Evolutionary conservation across 2,797 vertebrate genomes (phyloP).

Genomic region (Euthynnus affinis): DNA sequence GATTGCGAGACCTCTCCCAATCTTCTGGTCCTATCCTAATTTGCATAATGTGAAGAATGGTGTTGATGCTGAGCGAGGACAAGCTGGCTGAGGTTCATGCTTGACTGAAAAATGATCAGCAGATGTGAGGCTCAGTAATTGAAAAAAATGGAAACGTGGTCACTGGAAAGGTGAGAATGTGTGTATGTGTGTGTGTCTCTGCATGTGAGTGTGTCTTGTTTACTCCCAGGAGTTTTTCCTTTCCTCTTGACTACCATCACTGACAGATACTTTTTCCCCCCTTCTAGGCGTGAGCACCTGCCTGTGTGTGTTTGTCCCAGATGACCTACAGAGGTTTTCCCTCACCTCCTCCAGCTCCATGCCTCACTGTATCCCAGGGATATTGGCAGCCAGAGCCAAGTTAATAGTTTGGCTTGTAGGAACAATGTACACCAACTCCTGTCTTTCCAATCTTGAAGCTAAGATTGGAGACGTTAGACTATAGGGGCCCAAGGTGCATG

Average conservation of each 20-base stretch:
- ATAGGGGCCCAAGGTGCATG: not conserved
- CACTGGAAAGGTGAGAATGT: slow-evolving; percentile 5
- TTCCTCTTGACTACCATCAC: slow-evolving; percentile 11
- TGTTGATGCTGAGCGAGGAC: not conserved
- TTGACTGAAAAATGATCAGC: slow-evolving; percentile 27
- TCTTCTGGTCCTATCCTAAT: slow-evolving; percentile 25
- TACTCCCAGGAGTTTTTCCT: slow-evolving; percentile 32
- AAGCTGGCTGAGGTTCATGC: slow-evolving; percentile 26
- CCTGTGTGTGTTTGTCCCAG: slow-evolving; percentile 34
- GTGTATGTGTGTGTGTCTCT: slow-evolving; percentile 3
- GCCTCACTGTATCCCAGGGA: slow-evolving; percentile 43
- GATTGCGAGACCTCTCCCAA: slow-evolving; percentile 2
- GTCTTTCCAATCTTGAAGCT: slow-evolving; percentile 9
- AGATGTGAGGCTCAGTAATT: slow-evolving; percentile 27
- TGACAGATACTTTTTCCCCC: slow-evolving; percentile 15
- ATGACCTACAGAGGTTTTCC: slow-evolving; percentile 45
- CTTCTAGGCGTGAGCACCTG: slow-evolving; percentile 17
- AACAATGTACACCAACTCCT: slow-evolving; percentile 13
- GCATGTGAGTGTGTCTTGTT: slow-evolving; percentile 16
- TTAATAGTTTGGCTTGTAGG: slow-evolving; percentile 7
- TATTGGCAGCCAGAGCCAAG: slow-evolving; percentile 27
- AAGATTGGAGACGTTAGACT: slow-evolving; percentile 17
- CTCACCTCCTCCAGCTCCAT: slow-evolving; percentile 36
- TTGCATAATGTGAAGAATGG: slow-evolving; percentile 45
- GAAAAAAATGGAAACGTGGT: slow-evolving; percentile 16